Evolutionary conservation across 2,797 vertebrate genomes (phyloP).

Genomic region (Hephaestus fuliginosus): DNA sequence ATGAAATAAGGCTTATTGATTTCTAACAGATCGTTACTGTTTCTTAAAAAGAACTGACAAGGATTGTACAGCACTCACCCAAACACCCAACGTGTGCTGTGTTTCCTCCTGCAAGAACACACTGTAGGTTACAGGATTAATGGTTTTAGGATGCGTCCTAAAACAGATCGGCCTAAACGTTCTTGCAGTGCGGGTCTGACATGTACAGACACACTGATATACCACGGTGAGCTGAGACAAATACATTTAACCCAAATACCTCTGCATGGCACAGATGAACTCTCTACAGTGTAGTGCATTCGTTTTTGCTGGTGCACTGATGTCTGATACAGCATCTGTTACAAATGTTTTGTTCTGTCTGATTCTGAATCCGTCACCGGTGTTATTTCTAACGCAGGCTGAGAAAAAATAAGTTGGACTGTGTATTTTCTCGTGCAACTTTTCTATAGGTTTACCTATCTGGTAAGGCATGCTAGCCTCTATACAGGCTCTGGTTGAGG

Average conservation of each 20-base stretch:
- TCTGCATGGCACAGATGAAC: neutral
- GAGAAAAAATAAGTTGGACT: neutral
- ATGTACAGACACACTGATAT: neutral
- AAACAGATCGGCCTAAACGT: neutral
- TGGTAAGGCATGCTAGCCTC: neutral
- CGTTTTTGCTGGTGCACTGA: neutral
- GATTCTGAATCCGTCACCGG: neutral
- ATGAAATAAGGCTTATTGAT: neutral
- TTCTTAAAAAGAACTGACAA: neutral
- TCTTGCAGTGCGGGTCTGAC: neutral
- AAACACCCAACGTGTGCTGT: too few species aligned
- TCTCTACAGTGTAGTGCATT: neutral
- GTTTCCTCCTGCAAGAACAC: neutral
- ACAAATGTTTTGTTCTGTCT: neutral
- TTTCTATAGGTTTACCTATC: conserved; percentile 6
- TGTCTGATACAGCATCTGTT: neutral
- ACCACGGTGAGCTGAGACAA: neutral
- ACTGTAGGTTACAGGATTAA: conserved; percentile 5
- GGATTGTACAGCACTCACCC: neutral
- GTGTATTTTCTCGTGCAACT: neutral
- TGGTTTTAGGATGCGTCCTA: conserved; percentile 1
- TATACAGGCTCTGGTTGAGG: neutral
- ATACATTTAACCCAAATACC: neutral
- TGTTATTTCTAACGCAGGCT: neutral
- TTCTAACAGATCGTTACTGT: neutral